Percentiles rank a stretch among this genome's conserved stretches.
These are phyloP conservation scores for Danio jaintianensis DNA, from an alignment of 2,797 vertebrate genomes.

Conservation along the genomic window DNA sequence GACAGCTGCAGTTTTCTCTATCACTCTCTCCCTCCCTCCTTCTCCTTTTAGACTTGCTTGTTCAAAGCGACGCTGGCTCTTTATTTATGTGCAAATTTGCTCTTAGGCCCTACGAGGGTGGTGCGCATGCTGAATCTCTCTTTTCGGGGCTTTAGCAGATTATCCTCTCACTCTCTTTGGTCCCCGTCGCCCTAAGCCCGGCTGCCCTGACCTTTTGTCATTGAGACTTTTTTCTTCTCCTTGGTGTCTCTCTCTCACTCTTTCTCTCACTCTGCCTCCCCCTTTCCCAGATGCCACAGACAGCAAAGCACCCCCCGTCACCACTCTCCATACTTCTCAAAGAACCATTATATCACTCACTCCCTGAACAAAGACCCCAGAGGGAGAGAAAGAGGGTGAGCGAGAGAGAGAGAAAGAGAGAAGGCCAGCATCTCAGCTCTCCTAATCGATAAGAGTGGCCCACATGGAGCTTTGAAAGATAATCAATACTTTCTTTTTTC, in stretches of 20 bases:
- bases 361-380: constrained; percentile 81
- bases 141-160: constrained; percentile 91
- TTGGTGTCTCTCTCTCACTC: constrained; percentile 72
- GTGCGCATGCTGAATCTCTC: constrained; percentile 81
- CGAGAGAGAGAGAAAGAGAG: constrained; percentile 57
- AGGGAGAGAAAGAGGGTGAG: constrained; percentile 59
- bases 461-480: constrained; percentile 83
- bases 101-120: constrained; percentile 85
- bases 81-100: constrained; percentile 92
- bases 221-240: constrained; percentile 74
- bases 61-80: constrained; percentile 86
- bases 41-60: constrained; percentile 79
- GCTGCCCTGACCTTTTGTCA: constrained; percentile 92
- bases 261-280: constrained; percentile 67
- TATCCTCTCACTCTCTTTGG: constrained; percentile 84
- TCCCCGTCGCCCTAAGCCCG: constrained; percentile 84
- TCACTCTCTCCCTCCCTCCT: constrained; percentile 59
- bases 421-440: constrained; percentile 54
- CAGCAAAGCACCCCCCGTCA: constrained; percentile 58
- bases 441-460: constrained; percentile 81
- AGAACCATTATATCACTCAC: constrained; percentile 82
- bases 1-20: constrained; percentile 59
- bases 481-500: constrained; percentile 80
- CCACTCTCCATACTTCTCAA: constrained; percentile 72
- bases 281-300: constrained; percentile 70